Percentiles rank a stretch among this genome's conserved stretches.
Conservation (phyloP, 2,113 vertebrate genomes). For the Cyanistes caeruleus region DNA sequence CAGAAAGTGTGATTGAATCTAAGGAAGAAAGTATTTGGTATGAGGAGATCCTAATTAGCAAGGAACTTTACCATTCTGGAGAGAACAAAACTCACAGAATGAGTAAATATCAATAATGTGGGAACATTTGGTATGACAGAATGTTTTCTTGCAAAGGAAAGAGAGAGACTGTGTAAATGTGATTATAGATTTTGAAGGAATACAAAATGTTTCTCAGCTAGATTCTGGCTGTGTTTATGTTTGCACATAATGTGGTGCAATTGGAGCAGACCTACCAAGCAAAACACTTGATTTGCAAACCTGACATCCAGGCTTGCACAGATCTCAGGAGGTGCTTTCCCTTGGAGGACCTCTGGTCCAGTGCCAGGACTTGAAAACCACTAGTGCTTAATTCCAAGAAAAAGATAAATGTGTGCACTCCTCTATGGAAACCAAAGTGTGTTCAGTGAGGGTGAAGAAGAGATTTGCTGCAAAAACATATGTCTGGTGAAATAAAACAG, state of each 20-base stretch:
- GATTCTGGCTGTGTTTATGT: slow-evolving; percentile 36
- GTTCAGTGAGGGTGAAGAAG: background rate
- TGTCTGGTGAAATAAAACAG: background rate
- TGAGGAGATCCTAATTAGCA: background rate
- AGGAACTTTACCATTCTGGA: background rate
- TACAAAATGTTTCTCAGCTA: slow-evolving; percentile 44
- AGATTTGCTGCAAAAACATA: background rate
- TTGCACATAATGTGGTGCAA: background rate
- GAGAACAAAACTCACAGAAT: background rate
- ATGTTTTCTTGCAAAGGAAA: slow-evolving; percentile 48
- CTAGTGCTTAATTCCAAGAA: background rate
- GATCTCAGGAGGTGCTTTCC: background rate
- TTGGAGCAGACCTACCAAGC: slow-evolving; percentile 17
- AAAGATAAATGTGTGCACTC: background rate
- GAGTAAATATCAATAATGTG: slow-evolving; percentile 26
- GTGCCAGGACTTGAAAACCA: fast-evolving
- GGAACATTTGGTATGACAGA: slow-evolving; percentile 64
- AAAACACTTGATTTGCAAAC: slow-evolving; percentile 30
- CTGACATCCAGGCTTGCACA: background rate
- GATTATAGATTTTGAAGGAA: slow-evolving; percentile 31
- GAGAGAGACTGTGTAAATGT: slow-evolving; percentile 16
- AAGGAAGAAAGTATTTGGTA: background rate
- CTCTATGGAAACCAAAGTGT: background rate
- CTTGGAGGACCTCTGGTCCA: background rate
- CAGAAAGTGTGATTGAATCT: background rate